A percentile compares a stretch with the other conserved stretches of the same genome.
Conservation (phyloP, 2,888 invertebrate genomes). For the Glomeris marginata region DNA sequence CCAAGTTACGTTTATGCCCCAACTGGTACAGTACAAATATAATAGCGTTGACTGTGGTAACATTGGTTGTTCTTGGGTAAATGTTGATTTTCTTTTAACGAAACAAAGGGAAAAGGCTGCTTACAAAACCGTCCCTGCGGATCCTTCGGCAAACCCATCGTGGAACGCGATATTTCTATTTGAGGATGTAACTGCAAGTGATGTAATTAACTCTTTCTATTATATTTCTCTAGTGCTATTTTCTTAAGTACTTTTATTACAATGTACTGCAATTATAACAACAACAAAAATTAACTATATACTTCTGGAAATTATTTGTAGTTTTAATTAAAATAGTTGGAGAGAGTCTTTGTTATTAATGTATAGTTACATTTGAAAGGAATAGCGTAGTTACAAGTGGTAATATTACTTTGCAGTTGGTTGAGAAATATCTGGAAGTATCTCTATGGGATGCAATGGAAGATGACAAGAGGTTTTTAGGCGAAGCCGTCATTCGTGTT, state of each 20-base stretch:
- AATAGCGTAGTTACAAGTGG: too few species aligned
- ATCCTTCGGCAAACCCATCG: slow-evolving; percentile 71
- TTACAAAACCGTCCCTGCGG: slow-evolving; percentile 56
- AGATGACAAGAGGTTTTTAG: slow-evolving; percentile 6
- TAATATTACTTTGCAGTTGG: slow-evolving; percentile 1
- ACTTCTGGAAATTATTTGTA: too few species aligned
- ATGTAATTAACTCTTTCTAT: too few species aligned
- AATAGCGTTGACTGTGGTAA: background rate
- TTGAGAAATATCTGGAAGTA: slow-evolving; percentile 7
- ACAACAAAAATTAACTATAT: background rate
- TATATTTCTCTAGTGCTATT: too few species aligned
- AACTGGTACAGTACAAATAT: slow-evolving; percentile 46
- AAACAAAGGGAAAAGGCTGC: slow-evolving; percentile 12
- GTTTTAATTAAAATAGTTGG: too few species aligned
- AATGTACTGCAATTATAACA: background rate
- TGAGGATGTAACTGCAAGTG: slow-evolving; percentile 34
- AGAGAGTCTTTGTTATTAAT: too few species aligned
- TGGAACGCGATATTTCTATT: slow-evolving; percentile 86
- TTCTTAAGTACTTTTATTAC: too few species aligned
- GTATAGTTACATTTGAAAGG: too few species aligned
- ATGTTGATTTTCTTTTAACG: background rate
- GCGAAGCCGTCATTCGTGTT: slow-evolving; percentile 6
- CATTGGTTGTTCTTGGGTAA: background rate
- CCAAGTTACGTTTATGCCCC: slow-evolving; percentile 62
- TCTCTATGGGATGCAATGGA: slow-evolving; percentile 8